Base-by-base conservation (phyloP, 2,888 invertebrate genomes). In the Ectemnius lituratus region DNA sequence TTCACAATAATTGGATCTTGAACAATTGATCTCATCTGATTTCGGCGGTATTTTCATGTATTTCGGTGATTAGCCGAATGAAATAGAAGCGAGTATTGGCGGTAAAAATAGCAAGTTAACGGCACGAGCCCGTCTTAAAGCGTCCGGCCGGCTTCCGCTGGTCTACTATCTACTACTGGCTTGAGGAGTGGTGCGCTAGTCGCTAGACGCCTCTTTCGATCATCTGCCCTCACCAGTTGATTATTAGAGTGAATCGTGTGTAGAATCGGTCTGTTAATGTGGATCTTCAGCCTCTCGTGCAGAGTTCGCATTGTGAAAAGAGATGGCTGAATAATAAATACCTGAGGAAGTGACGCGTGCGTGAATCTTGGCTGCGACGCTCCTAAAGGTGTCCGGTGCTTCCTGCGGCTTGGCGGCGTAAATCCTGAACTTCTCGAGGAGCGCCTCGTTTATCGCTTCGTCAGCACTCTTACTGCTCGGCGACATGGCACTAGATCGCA, bases 341-440 rank as follows among this genome's bases (percentile, higher is more conserved):
- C 91, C 91, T 82, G 90, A 89, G 28, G 90, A 90, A 16, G 90
- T 88, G 75, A 90, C 84, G 11, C 91, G 87, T 47, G 89, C 86
- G 73, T 90, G 90, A 70, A 92, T 87, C 78, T 90, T 90, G 11
- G 89, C 87, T 56, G 88, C 87, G 45, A 88, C 82, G 37, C 86
- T 83, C 67, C 91, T 85, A 70, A 91, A 80, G 2, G 85, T 78
- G 47, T 91, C 91, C 11, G 83, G 84, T 73, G 86, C 86, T 60
- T 91, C 90, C 71, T 85, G 86, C 47, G 88, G 84, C 67, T 89
- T 90, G 20, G 83, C 79, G 20, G 88, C 83, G 70, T 80, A 78
- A 23, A 69, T 75, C 71, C 86, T 75, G 2, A 91, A 82, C 79
- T 90, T 90, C 82, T 91, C 91, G 80, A 91, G 70, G 62, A 91